A percentile compares a stretch with the other conserved stretches of the same genome.
These are phyloP conservation scores for Montipora efflorescens DNA, from an alignment of 64 coral and sea anemone species.

Conservation along the genomic window DNA sequence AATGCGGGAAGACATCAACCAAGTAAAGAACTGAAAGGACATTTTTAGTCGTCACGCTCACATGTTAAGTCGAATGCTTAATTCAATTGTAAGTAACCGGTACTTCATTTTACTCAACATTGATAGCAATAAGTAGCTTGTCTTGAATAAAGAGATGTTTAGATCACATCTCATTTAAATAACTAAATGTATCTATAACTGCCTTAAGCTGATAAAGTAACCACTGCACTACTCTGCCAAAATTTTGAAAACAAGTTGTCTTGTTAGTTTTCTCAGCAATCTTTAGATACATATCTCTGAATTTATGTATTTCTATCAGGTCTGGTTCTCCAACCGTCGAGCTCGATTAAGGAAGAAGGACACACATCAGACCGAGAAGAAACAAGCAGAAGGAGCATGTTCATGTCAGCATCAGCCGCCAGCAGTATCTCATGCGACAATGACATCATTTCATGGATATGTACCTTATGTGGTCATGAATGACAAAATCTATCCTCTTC, in stretches of 20 bases:
- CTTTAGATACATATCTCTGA: neutral
- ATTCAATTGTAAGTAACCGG: no score
- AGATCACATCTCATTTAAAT: no score
- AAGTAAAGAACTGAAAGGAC: no score
- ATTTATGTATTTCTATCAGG: neutral
- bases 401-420: slow-evolving; percentile 43
- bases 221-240: no score
- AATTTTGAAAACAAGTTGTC: neutral
- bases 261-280: neutral
- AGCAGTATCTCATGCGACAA: neutral
- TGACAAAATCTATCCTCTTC: slow-evolving; percentile 38
- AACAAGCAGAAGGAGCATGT: slow-evolving; percentile 27
- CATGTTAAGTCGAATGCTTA: no score
- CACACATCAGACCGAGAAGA: slow-evolving; percentile 11
- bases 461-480: slow-evolving; percentile 45
- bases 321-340: slow-evolving; percentile 76
- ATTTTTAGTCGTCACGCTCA: no score
- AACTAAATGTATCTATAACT: no score
- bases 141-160: no score
- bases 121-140: no score
- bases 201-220: no score
- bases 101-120: no score
- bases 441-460: slow-evolving; percentile 9
- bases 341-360: slow-evolving; percentile 68
- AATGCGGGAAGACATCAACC: no score